Evolutionary conservation across 1,140 invertebrate genomes (phyloP).

Genomic region (Drosophila elegans): DNA sequence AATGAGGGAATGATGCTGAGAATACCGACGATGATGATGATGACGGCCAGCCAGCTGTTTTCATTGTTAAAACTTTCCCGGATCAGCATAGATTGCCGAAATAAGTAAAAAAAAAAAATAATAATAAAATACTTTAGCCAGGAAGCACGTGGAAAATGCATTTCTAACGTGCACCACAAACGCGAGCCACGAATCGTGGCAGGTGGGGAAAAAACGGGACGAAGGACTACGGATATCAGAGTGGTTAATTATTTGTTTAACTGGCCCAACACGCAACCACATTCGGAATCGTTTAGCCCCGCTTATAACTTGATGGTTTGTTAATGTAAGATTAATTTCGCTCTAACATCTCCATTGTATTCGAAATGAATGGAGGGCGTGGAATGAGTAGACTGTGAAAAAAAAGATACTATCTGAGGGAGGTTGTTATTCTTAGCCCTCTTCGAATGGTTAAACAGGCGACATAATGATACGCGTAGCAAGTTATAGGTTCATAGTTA

Average conservation of each 20-base stretch:
- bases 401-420: not conserved
- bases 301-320: conserved; percentile 53
- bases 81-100: conserved; percentile 69
- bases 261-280: conserved; percentile 63
- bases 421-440: conserved; percentile 24
- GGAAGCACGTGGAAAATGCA: conserved; percentile 64
- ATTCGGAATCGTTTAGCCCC: conserved; percentile 24
- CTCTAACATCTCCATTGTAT: conserved; percentile 70
- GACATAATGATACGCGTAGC: too few relatives aligned
- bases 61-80: conserved; percentile 81
- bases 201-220: not conserved
- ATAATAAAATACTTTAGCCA: not conserved
- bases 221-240: not conserved
- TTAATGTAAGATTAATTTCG: conserved; percentile 82
- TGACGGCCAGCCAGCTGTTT: conserved; percentile 56
- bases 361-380: not conserved
- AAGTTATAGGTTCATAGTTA: too few relatives aligned
- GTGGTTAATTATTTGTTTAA: conserved; percentile 81
- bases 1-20: conserved; percentile 54
- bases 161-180: conserved; percentile 68
- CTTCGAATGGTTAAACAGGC: conserved; percentile 5
- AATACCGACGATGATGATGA: conserved; percentile 28
- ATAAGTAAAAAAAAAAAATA: conserved; percentile 2
- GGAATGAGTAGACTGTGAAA: not conserved
- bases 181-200: conserved; percentile 46